Evolutionary conservation across 1,140 invertebrate species (phyloP).

Genomic region (Bombus sibiricus): DNA sequence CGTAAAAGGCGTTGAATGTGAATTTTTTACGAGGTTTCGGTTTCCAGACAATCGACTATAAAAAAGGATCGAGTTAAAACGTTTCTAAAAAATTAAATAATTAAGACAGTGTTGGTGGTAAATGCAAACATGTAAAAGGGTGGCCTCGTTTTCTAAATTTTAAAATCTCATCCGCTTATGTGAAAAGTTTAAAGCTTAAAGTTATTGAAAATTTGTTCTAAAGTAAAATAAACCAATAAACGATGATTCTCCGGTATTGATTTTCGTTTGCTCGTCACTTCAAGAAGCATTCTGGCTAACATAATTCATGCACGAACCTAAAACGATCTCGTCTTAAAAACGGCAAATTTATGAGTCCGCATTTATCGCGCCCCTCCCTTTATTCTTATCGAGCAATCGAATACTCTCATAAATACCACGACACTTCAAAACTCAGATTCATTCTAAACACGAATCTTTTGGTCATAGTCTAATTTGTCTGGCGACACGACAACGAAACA

Average conservation of each 20-base stretch:
- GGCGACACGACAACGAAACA: background rate
- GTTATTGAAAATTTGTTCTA: background rate
- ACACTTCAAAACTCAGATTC: background rate
- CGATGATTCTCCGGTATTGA: background rate
- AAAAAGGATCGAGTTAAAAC: no score
- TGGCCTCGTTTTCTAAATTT: no score
- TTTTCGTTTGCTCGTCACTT: background rate
- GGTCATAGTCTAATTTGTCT: constrained; percentile 18
- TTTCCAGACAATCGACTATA: no score
- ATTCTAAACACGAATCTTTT: constrained; percentile 14
- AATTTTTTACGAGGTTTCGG: no score
- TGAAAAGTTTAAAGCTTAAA: no score
- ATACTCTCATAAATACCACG: background rate
- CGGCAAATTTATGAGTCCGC: constrained; percentile 6
- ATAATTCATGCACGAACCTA: background rate
- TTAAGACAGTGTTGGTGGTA: no score
- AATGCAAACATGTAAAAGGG: no score
- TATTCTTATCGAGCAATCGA: constrained; percentile 3
- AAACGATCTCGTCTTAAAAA: constrained; percentile 9
- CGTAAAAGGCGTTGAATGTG: no score
- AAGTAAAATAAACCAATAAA: background rate
- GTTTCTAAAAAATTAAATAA: no score
- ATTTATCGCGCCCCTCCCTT: background rate
- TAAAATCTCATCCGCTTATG: no score
- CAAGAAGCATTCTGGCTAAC: background rate